Percentiles rank a stretch among this genome's conserved stretches.
Evolutionary conservation across 2,797 vertebrate species (phyloP).

Genomic region (Oreonectes daqikongensis): DNA sequence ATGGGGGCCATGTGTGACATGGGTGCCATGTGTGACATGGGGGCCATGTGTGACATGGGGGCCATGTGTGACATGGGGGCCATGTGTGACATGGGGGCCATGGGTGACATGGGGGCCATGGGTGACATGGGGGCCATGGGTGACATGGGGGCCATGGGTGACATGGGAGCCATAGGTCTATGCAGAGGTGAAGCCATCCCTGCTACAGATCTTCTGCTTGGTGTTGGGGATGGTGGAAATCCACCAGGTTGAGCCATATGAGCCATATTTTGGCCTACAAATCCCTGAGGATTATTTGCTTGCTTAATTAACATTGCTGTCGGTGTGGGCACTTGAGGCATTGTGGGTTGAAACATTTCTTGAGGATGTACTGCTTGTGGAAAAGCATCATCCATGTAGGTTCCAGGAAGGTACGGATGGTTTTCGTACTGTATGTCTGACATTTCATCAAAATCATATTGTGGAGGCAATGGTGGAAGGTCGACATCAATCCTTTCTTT

Average conservation of each 20-base stretch:
- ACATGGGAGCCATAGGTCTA: background rate
- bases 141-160: conserved; percentile 34
- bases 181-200: conserved; percentile 66
- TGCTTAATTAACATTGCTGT: conserved; percentile 79
- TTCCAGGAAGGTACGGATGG: conserved; percentile 58
- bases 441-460: conserved; percentile 77
- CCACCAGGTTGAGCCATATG: conserved; percentile 62
- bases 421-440: conserved; percentile 87
- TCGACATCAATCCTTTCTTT: conserved; percentile 86
- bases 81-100: background rate
- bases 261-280: conserved; percentile 74
- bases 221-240: conserved; percentile 68
- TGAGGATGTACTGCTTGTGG: conserved; percentile 54
- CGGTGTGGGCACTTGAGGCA: conserved; percentile 70
- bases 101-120: too few relatives aligned
- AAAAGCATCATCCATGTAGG: conserved; percentile 56
- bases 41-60: background rate
- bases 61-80: too few relatives aligned
- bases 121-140: background rate
- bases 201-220: conserved; percentile 67
- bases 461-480: conserved; percentile 78
- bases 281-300: conserved; percentile 58
- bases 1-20: conserved; percentile 10
- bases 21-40: conserved; percentile 21
- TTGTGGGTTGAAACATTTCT: conserved; percentile 48